Evolutionary conservation across 2,888 invertebrate genomes (phyloP).

Genomic region (Nemurella pictetii): DNA sequence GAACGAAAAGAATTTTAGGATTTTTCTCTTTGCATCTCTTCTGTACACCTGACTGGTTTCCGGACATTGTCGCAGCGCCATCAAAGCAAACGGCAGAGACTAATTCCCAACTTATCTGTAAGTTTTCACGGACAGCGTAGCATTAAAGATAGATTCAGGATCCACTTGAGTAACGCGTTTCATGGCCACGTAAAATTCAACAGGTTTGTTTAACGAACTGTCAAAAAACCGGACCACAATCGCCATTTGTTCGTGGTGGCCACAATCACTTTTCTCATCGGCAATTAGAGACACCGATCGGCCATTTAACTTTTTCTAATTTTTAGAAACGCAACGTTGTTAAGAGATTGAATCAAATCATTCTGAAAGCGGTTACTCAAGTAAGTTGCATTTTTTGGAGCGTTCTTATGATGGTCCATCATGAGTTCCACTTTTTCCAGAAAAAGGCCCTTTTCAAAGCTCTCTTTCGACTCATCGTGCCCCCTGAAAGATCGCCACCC

Average conservation of each 20-base stretch:
- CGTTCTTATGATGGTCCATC: neutral
- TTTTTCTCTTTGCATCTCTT: slow-evolving; percentile 35
- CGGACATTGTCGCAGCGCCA: slow-evolving; percentile 37
- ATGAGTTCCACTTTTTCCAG: neutral
- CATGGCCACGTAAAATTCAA: neutral
- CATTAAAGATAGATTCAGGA: neutral
- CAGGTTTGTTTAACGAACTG: neutral
- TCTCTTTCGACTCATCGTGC: neutral
- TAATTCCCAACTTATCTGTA: slow-evolving; percentile 26
- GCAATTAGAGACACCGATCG: neutral
- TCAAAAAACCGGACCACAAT: neutral
- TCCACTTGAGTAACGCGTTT: neutral
- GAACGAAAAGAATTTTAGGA: slow-evolving; percentile 24
- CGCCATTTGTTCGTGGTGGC: slow-evolving; percentile 4
- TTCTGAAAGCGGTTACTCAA: slow-evolving; percentile 6
- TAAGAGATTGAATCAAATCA: neutral
- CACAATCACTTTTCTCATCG: slow-evolving; percentile 6
- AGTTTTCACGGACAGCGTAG: neutral
- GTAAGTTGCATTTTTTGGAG: slow-evolving; percentile 1
- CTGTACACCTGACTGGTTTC: slow-evolving; percentile 36
- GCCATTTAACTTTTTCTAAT: neutral
- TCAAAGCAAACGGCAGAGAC: slow-evolving; percentile 36
- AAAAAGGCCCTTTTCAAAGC: slow-evolving; percentile 9
- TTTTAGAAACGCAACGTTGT: neutral
- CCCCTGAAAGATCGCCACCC: neutral